Conservation (phyloP, 2,888 invertebrate genomes). For the Gerris lacustris region DNA sequence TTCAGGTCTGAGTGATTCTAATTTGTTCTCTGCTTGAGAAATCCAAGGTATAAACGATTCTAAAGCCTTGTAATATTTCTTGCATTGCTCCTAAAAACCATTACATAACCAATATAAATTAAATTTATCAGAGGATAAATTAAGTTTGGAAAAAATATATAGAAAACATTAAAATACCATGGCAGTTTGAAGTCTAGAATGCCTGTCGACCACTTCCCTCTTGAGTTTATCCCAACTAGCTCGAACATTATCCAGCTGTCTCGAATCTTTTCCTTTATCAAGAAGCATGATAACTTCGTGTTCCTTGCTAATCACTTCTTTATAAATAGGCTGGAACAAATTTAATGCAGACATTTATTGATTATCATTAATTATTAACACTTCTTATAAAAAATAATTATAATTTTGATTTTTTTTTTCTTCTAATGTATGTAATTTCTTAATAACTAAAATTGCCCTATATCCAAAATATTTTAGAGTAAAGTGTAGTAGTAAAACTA, state of each 20-base stretch:
- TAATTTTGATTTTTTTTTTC: too few species aligned
- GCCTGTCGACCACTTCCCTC: constrained; percentile 72
- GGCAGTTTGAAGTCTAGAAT: constrained; percentile 75
- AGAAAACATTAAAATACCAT: constrained; percentile 39
- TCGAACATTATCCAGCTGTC: constrained; percentile 78
- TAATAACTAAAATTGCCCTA: too few species aligned
- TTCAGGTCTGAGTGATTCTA: constrained; percentile 62
- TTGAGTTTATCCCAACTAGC: constrained; percentile 85
- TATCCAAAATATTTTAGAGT: too few species aligned
- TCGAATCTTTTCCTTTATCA: constrained; percentile 69
- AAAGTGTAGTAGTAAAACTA: too few species aligned
- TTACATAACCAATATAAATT: neutral
- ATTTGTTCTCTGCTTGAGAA: constrained; percentile 69
- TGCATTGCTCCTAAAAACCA: constrained; percentile 56
- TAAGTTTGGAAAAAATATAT: neutral
- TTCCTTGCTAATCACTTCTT: constrained; percentile 75
- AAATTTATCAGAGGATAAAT: neutral
- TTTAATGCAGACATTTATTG: neutral
- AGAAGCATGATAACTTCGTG: constrained; percentile 88
- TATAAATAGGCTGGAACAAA: constrained; percentile 55
- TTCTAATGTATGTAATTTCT: too few species aligned
- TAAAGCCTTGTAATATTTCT: constrained; percentile 73
- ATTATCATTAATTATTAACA: neutral
- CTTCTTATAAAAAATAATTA: too few species aligned
- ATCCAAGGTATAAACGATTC: constrained; percentile 84